phyloP scores from a whole-genome alignment of 2,797 vertebrate genomes.

The Catostomus latipinnis region DNA sequence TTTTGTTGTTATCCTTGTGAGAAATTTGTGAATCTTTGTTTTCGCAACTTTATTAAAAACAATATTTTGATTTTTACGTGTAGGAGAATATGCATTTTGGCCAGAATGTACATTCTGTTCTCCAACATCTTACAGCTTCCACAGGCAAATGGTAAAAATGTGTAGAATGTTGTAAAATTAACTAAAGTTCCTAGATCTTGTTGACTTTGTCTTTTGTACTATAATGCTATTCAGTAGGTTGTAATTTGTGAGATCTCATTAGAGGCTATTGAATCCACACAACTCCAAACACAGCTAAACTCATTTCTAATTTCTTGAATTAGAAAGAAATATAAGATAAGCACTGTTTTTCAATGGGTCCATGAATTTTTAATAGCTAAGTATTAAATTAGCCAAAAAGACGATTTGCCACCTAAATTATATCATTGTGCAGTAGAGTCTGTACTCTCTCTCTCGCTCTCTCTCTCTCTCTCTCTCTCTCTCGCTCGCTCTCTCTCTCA shows the following conservation, averaged over 20 bases:
- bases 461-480: not conserved
- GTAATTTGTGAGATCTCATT: not conserved
- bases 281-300: not conserved
- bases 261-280: not conserved
- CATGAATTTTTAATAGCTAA: too few relatives aligned
- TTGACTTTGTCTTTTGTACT: not conserved
- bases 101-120: not conserved
- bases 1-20: conserved; percentile 20
- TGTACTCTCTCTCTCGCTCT: too few relatives aligned
- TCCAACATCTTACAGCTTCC: conserved; percentile 2
- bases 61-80: conserved; percentile 1
- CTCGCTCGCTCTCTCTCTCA: not conserved
- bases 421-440: not conserved
- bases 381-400: conserved; percentile 20
- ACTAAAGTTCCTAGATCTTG: not conserved
- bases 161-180: not conserved
- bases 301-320: too few relatives aligned
- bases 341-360: not conserved
- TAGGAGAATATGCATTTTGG: conserved; percentile 9
- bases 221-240: not conserved
- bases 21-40: conserved; percentile 45
- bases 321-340: not conserved
- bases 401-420: conserved; percentile 14
- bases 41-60: conserved; percentile 2
- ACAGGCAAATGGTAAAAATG: conserved; percentile 1